Percentiles rank a stretch among this genome's conserved stretches.
Conservation (phyloP, 2,888 invertebrate genomes). For the Neocrepidodera transversa region DNA sequence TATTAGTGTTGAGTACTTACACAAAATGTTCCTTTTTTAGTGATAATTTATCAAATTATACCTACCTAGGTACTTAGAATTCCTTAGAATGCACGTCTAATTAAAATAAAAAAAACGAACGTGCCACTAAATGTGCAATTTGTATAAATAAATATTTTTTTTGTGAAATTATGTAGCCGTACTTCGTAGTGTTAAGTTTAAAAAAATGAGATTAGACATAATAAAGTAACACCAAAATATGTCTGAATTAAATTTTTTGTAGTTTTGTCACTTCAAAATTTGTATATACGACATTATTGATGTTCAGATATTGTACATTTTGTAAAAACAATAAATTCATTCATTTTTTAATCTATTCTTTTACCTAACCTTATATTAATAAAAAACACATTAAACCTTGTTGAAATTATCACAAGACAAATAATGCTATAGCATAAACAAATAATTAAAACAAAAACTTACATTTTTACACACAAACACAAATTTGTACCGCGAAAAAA, state of each 20-base stretch:
- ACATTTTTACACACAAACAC: no score
- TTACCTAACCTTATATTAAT: no score
- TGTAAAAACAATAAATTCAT: slow-evolving; percentile 3
- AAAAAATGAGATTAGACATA: background rate
- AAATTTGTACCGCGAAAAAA: no score
- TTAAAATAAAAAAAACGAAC: slow-evolving; percentile 4
- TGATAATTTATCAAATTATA: slow-evolving; percentile 31
- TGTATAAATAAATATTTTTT: slow-evolving; percentile 7
- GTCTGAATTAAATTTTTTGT: background rate
- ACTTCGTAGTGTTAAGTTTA: background rate
- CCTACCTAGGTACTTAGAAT: background rate
- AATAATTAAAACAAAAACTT: no score
- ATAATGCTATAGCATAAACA: no score
- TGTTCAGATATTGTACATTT: slow-evolving; percentile 3
- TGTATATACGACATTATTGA: background rate
- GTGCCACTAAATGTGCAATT: slow-evolving; percentile 25
- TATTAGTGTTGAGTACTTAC: slow-evolving; percentile 22
- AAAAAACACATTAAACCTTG: no score
- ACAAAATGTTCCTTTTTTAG: slow-evolving; percentile 40
- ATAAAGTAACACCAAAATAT: background rate
- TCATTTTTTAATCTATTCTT: background rate
- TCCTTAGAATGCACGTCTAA: background rate
- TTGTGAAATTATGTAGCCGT: slow-evolving; percentile 2
- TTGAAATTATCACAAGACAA: no score
- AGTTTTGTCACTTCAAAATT: background rate